Evolutionary conservation across 1,140 invertebrate species (phyloP), one percentile per base, ranked within the genome.

Genomic region (Diorhabda elongata): DNA sequence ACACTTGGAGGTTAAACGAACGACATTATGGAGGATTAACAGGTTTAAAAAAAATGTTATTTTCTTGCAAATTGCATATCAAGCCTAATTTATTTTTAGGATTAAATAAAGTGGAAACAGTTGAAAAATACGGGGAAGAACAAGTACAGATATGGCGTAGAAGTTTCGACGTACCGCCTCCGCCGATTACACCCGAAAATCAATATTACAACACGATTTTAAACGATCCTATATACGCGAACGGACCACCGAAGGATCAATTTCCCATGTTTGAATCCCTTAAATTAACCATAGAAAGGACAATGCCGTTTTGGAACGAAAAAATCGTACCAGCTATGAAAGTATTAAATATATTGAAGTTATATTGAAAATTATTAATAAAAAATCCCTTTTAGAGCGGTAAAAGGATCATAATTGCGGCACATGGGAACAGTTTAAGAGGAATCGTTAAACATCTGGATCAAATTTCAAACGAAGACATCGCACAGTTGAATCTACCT

Each of bases 11-110:
- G 58, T 80, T 92, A 2, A 91, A 91, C 76, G 91, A 92, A 73
- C 81, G 91, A 44, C 90, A 92, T 78, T 92, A 92, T 76, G 90
- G 90, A 7, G 87, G 84, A 64, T 81, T 92, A 5, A 91, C 89
- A 8, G 65, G 65, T 67, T 5, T 44, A 5, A 44, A 3, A 42
- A 26, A 26, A 26, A 26, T 26, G 26, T 26, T 26, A 26, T 26
- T 26, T 26, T 26, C 26, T 26, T 26, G 0, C 26, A 26, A 59
- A 59, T 8, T 42, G 11, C 41, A 8, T 11, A 8, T 59, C 11
- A 1, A 59, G 5, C 5, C 58, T 26, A 63, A 63, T 44, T n/a
- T 5, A 8, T 62, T 45, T 66, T 8, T 8, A 67, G 90, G 90
- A 3, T 81, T 87, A 3, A 89, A 91, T 73, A 92, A 92, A 78